phyloP scores from a whole-genome alignment of 2,797 vertebrate species.

The Oreochromis mossambicus region DNA sequence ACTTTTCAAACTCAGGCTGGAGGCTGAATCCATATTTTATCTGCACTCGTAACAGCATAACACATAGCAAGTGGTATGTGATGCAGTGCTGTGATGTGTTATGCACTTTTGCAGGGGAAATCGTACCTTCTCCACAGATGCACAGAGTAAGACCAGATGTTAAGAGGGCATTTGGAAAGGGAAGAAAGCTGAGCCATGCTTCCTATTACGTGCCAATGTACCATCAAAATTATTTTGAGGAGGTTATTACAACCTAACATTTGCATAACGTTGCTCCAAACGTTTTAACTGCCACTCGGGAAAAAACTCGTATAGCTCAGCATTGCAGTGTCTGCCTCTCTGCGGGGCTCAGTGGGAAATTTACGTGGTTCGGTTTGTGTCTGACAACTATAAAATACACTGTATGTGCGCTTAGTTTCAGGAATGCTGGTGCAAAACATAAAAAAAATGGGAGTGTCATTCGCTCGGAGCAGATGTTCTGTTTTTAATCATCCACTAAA shows the following conservation, averaged over 20 bases:
- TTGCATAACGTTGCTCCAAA: neutral
- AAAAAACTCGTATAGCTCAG: neutral
- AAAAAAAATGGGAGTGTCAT: slow-evolving; percentile 25
- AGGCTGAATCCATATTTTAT: neutral
- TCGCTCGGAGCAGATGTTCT: slow-evolving; percentile 38
- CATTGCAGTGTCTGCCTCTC: neutral
- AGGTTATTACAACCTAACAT: neutral
- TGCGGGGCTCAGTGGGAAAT: slow-evolving; percentile 9
- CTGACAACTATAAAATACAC: slow-evolving; percentile 42
- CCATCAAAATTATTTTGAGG: neutral
- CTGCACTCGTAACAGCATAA: neutral
- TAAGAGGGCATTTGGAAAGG: neutral
- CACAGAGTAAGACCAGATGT: neutral
- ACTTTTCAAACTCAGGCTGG: neutral
- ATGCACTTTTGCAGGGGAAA: neutral
- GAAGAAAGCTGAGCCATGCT: neutral
- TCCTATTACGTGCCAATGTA: neutral
- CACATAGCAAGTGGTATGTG: neutral
- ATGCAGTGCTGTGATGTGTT: neutral
- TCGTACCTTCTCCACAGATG: neutral
- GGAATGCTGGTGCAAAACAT: slow-evolving; percentile 49
- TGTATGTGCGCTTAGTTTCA: slow-evolving; percentile 25
- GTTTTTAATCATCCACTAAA: slow-evolving; percentile 29
- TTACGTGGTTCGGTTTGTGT: slow-evolving; percentile 4
- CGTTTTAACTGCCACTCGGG: neutral